Evolutionary conservation across 2,797 vertebrate genomes (phyloP), one percentile per base, ranked within the genome.

Genomic region (Coregonus sp.): DNA sequence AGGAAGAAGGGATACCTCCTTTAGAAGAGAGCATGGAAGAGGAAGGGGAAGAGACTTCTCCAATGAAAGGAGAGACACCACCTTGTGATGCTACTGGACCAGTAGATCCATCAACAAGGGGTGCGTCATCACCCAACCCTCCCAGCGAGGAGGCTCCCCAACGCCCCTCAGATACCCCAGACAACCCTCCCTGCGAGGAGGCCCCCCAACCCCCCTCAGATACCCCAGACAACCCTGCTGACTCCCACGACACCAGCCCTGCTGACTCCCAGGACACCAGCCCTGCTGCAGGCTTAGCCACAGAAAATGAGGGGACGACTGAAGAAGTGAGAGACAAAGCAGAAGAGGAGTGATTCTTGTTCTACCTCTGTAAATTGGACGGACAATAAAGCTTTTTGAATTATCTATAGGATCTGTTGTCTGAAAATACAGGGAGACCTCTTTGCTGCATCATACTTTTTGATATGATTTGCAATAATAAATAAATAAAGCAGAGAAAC

Each of bases 361-460:
- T 92, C 90, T 92, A 92, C 89, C 84, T 75, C 59, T 77, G 20
- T 63, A 63, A 63, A 63, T 25, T 63, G 20, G 20, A 25, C 20
- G 1, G 59, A 25, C 59, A 63, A 61, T 25, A 11, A 61, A 20
- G 20, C 59, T 63, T 63, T 63, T 63, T 29, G n/a, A 63, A 63
- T 63, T 84, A 63, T 54, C 50, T 29, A 51, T 15, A 18, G 18
- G n/a, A 25, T 20, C 50, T 59, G 75, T 81, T 82, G 84, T 81
- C 75, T 54, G 40, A 20, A 9, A 4, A 80, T 83, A 77, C 78
- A 87, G 84, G 82, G 84, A 84, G 75, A 70, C 4, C 7, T 54
- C 63, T 77, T 77, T 75, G 80, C 83, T 88, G 86, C 85, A 40
- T 84, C 72, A 66, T 70, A 79, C 1, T 72, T 85, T 77, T 72